Percentiles rank a stretch among this genome's conserved stretches.
These are phyloP conservation scores for Holacanthus passer DNA, from an alignment of 2,113 vertebrate species.

Conservation along the genomic window DNA sequence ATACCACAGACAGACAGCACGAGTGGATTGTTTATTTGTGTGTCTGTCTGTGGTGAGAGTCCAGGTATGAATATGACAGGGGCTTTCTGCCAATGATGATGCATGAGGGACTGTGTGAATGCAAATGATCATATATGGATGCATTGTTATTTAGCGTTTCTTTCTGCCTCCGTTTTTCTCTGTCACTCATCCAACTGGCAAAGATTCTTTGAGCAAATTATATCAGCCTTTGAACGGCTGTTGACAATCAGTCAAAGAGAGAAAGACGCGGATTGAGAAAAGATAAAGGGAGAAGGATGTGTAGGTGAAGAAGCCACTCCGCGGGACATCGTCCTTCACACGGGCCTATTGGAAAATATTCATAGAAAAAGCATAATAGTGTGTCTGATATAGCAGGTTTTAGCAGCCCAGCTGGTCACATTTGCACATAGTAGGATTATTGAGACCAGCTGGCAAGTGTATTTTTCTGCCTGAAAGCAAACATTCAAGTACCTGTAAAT, in stretches of 20 bases:
- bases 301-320: slow-evolving; percentile 25
- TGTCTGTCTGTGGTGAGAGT: slow-evolving; percentile 66
- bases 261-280: slow-evolving; percentile 25
- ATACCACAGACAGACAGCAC: slow-evolving; percentile 53
- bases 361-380: slow-evolving; percentile 25
- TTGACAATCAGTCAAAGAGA: slow-evolving; percentile 42
- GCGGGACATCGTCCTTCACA: slow-evolving; percentile 33
- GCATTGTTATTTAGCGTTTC: slow-evolving; percentile 65
- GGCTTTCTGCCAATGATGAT: slow-evolving; percentile 58
- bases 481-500: slow-evolving; percentile 26
- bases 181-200: slow-evolving; percentile 60
- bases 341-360: slow-evolving; percentile 38
- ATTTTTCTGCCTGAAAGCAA: slow-evolving; percentile 27
- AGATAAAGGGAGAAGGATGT: neutral
- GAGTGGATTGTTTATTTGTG: slow-evolving; percentile 43
- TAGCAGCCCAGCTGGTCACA: slow-evolving; percentile 53
- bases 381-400: slow-evolving; percentile 31
- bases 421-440: slow-evolving; percentile 30
- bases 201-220: slow-evolving; percentile 47
- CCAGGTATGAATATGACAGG: slow-evolving; percentile 74
- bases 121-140: slow-evolving; percentile 69
- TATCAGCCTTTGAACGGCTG: slow-evolving; percentile 51
- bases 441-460: slow-evolving; percentile 36
- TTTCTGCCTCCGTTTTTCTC: slow-evolving; percentile 32
- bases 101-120: slow-evolving; percentile 69